Evolutionary conservation across 2,113 vertebrate genomes (phyloP).

Genomic region (Sus scrofa): T2T-Sscrofa CM000824.6:76511501-76512000

Average conservation of each 20-base stretch:
- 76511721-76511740: constrained; percentile 74
- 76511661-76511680: constrained; percentile 60
- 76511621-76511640: constrained; percentile 77
- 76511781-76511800: constrained; percentile 69
- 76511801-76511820: constrained; percentile 38
- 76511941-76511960: constrained; percentile 77
- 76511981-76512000: constrained; percentile 79
- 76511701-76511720: constrained; percentile 77
- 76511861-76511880: constrained; percentile 68
- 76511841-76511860: constrained; percentile 24
- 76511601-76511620: constrained; percentile 74
- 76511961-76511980: constrained; percentile 81
- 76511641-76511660: constrained; percentile 78
- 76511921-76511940: constrained; percentile 65
- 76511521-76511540: constrained; percentile 53
- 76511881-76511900: constrained; percentile 72
- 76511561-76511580: constrained; percentile 64
- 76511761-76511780: constrained; percentile 69
- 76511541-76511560: constrained; percentile 41
- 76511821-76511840: constrained; percentile 54
- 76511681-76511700: constrained; percentile 75
- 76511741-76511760: constrained; percentile 73
- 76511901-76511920: constrained; percentile 77
- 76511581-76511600: constrained; percentile 73
- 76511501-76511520: constrained; percentile 53